Conservation (phyloP, 2,797 vertebrate species). For the Scomberomorus guttatus region DNA sequence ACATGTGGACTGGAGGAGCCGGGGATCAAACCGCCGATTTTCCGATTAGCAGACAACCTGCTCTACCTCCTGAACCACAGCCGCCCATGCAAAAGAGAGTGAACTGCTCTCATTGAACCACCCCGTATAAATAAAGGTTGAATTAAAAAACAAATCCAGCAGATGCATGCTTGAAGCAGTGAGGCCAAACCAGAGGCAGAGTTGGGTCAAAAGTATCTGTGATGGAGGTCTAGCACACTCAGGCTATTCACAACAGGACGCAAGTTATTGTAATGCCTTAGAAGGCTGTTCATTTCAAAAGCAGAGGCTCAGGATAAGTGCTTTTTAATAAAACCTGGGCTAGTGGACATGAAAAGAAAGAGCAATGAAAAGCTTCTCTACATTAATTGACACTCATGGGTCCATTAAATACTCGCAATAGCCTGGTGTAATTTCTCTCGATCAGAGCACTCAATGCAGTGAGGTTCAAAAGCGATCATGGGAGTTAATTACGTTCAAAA, state of each 20-base stretch:
- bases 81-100: not conserved
- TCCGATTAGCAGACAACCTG: no score
- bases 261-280: conserved; percentile 48
- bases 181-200: conserved; percentile 24
- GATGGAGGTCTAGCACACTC: conserved; percentile 48
- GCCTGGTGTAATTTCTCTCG: conserved; percentile 72
- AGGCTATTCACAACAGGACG: conserved; percentile 52
- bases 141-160: not conserved
- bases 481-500: conserved; percentile 83
- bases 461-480: conserved; percentile 77
- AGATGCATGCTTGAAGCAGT: conserved; percentile 24
- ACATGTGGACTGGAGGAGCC: no score
- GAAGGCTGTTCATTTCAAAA: conserved; percentile 59
- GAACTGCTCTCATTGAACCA: not conserved
- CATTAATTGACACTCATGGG: conserved; percentile 79
- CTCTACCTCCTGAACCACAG: no score
- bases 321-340: conserved; percentile 73
- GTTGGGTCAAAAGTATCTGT: conserved; percentile 24
- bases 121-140: not conserved
- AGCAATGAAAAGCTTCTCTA: conserved; percentile 73
- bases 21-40: no score
- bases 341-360: conserved; percentile 75
- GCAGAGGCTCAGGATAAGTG: conserved; percentile 56
- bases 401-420: conserved; percentile 77
- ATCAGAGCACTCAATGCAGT: conserved; percentile 72